Percentiles rank a stretch among this genome's conserved stretches.
Evolutionary conservation across 2,797 vertebrate species (phyloP).

Genomic region (Hapalemur alaotrensis): DNA sequence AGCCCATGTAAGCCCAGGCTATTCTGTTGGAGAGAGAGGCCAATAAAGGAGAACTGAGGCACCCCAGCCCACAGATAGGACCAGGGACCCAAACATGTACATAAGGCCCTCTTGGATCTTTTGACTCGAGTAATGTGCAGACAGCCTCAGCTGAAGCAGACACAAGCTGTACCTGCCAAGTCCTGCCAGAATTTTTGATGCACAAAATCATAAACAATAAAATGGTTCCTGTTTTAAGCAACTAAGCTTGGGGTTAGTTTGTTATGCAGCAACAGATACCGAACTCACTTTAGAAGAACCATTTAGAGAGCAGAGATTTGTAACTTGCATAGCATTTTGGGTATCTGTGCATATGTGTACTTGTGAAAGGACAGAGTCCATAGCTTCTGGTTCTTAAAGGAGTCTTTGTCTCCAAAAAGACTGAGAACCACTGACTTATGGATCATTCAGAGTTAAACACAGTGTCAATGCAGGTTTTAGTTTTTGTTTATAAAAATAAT

Average conservation of each 20-base stretch:
- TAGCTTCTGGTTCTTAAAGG: not conserved
- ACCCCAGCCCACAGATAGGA: not conserved
- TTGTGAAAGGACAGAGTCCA: not conserved
- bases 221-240: not conserved
- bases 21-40: not conserved
- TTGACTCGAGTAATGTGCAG: not conserved
- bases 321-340: not conserved
- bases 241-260: not conserved
- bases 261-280: not conserved
- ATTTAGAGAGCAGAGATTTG: not conserved
- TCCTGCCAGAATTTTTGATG: not conserved
- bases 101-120: not conserved
- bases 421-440: not conserved
- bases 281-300: not conserved
- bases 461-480: not conserved
- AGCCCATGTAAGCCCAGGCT: not conserved
- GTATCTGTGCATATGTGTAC: not conserved
- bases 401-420: not conserved
- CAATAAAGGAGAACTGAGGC: rapidly evolving
- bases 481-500: not conserved
- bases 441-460: not conserved
- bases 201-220: not conserved
- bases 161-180: not conserved
- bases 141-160: not conserved
- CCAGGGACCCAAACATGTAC: not conserved